These are phyloP conservation scores for Notothenia rossii DNA, from an alignment of 2,113 vertebrate genomes.

Conservation along the genomic window DNA sequence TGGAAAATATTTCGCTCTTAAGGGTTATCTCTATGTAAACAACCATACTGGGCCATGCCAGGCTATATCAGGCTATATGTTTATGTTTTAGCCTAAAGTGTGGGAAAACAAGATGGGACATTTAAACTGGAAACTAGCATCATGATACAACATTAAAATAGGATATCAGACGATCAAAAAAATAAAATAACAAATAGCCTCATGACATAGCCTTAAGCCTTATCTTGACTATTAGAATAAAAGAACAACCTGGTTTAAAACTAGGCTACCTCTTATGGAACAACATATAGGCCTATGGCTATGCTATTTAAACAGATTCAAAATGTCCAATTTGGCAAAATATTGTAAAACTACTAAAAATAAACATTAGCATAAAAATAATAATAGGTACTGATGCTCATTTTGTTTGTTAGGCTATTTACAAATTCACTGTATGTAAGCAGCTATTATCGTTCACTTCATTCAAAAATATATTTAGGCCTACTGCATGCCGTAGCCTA, in stretches of 20 bases:
- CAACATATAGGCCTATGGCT: not conserved
- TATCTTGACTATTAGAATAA: not conserved
- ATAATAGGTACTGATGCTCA: not conserved
- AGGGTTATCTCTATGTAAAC: slow-evolving; percentile 45
- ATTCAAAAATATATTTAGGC: not conserved
- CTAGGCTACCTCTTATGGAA: not conserved
- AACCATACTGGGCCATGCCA: not conserved
- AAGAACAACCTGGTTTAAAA: not conserved
- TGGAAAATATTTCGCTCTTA: slow-evolving; percentile 18
- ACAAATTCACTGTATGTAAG: not conserved
- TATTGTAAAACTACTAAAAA: not conserved
- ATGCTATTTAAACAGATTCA: not conserved
- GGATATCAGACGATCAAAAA: not conserved
- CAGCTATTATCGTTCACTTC: too few species aligned
- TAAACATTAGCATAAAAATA: not conserved
- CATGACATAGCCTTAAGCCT: not conserved
- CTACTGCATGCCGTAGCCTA: not conserved
- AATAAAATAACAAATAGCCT: not conserved
- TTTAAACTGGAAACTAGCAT: not conserved
- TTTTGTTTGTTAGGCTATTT: not conserved
- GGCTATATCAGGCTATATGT: not conserved
- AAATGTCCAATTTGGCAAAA: not conserved
- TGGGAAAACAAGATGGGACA: not conserved
- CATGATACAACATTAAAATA: not conserved
- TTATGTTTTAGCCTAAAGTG: not conserved